Evolutionary conservation across 2,888 invertebrate genomes (phyloP).

Genomic region (Biston stratarius): DNA sequence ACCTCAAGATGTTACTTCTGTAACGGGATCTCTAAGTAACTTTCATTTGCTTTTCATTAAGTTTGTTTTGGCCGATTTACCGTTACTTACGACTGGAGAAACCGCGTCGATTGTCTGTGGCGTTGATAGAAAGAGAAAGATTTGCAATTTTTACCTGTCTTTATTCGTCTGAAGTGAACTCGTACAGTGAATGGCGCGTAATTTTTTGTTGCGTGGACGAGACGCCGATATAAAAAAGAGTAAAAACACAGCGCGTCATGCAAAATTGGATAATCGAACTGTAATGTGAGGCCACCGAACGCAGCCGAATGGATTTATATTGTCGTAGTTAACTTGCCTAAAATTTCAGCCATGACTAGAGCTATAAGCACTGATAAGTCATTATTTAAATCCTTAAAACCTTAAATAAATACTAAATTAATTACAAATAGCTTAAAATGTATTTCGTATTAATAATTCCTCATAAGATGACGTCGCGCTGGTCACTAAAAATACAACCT

Average conservation of each 20-base stretch:
- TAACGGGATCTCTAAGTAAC: slow-evolving; percentile 64
- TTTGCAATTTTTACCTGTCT: slow-evolving; percentile 58
- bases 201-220: slow-evolving; percentile 65
- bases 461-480: too few species aligned
- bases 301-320: slow-evolving; percentile 55
- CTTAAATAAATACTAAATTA: too few species aligned
- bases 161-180: slow-evolving; percentile 54
- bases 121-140: slow-evolving; percentile 65
- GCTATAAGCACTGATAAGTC: too few species aligned
- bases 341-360: neutral
- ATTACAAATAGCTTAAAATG: too few species aligned
- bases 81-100: slow-evolving; percentile 62
- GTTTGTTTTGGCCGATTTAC: slow-evolving; percentile 71
- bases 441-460: too few species aligned
- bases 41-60: slow-evolving; percentile 73
- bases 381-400: too few species aligned
- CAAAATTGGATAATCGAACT: slow-evolving; percentile 81
- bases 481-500: slow-evolving; percentile 6
- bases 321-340: slow-evolving; percentile 25
- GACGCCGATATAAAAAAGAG: slow-evolving; percentile 66
- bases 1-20: slow-evolving; percentile 20
- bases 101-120: slow-evolving; percentile 46
- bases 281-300: slow-evolving; percentile 72
- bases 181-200: slow-evolving; percentile 68
- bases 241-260: slow-evolving; percentile 71